Conservation (phyloP, 2,797 vertebrate species). For the Karalla daura region DNA sequence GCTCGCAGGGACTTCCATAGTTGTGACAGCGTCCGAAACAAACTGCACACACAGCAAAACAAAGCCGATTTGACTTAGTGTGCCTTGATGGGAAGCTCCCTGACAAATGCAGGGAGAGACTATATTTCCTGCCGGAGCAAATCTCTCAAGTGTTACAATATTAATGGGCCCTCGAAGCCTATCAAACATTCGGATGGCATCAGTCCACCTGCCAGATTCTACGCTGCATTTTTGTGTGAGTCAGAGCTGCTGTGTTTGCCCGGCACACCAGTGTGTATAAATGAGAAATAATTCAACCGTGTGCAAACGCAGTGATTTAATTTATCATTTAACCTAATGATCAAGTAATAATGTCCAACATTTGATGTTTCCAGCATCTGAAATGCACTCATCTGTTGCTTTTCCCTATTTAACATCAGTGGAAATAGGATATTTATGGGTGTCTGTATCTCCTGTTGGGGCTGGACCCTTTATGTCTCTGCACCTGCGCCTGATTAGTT, state of each 20-base stretch:
- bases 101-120: slow-evolving; percentile 58
- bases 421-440: background rate
- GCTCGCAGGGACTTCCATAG: slow-evolving; percentile 70
- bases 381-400: background rate
- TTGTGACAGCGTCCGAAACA: slow-evolving; percentile 74
- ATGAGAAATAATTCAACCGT: background rate
- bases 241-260: background rate
- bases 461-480: no score
- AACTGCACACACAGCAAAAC: slow-evolving; percentile 69
- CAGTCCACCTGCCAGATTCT: slow-evolving; percentile 24
- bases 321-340: background rate
- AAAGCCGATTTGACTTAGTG: slow-evolving; percentile 55
- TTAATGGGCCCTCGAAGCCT: slow-evolving; percentile 54
- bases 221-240: background rate
- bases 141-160: slow-evolving; percentile 56
- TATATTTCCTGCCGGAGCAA: slow-evolving; percentile 48
- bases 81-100: slow-evolving; percentile 55
- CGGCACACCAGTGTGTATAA: background rate
- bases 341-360: background rate
- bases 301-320: background rate
- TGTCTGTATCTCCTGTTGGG: background rate
- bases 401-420: background rate
- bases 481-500: no score
- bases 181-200: slow-evolving; percentile 46
- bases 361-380: background rate